Conservation (phyloP, 2,888 invertebrate species). For the Thalpophila matura region DNA sequence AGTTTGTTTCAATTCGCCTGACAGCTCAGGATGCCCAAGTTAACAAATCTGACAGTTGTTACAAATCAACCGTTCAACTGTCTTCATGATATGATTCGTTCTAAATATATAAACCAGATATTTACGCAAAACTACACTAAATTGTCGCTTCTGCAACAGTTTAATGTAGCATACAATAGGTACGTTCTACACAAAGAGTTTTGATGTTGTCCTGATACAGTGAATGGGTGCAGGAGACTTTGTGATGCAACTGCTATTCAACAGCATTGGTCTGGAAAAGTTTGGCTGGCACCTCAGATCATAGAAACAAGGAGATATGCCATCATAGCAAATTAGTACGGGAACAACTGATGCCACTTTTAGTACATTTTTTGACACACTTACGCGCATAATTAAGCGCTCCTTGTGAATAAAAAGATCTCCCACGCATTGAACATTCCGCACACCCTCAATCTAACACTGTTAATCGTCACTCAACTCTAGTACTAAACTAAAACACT, state of each 20-base stretch:
- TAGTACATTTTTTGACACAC: too few relatives aligned
- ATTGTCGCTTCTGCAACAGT: slow-evolving; percentile 4
- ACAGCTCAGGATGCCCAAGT: slow-evolving; percentile 55
- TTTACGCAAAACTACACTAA: slow-evolving; percentile 18
- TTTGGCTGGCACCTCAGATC: neutral
- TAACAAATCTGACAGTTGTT: slow-evolving; percentile 59
- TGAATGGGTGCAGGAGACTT: neutral
- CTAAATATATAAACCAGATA: slow-evolving; percentile 9
- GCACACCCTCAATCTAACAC: too few relatives aligned
- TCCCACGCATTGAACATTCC: too few relatives aligned
- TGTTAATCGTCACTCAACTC: too few relatives aligned
- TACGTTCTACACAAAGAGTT: neutral
- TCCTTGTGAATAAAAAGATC: too few relatives aligned
- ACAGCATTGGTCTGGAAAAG: neutral
- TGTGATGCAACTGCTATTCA: slow-evolving; percentile 1
- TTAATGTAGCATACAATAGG: slow-evolving; percentile 13
- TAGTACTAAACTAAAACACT: too few relatives aligned
- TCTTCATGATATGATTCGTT: slow-evolving; percentile 19
- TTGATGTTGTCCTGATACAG: neutral
- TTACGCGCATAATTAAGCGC: too few relatives aligned
- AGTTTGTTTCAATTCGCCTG: slow-evolving; percentile 63
- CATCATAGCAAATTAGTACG: too few relatives aligned
- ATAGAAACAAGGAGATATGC: too few relatives aligned
- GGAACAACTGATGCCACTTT: too few relatives aligned
- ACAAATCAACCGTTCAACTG: slow-evolving; percentile 40